These are phyloP conservation scores for Noctilio leporinus DNA, from an alignment of 2,113 vertebrate species.

Conservation along the genomic window DNA sequence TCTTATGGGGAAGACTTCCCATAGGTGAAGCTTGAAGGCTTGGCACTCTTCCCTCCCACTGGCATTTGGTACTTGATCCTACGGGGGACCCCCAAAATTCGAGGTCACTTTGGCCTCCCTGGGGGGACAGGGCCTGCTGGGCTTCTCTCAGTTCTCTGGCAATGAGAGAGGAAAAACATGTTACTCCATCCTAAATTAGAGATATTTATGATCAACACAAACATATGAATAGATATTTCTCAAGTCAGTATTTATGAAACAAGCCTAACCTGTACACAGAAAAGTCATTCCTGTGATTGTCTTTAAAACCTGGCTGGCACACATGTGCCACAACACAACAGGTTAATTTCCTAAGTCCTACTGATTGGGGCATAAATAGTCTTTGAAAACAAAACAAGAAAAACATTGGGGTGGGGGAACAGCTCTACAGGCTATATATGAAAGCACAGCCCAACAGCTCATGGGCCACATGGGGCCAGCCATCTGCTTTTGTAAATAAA, in stretches of 20 bases:
- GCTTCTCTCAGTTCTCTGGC: conserved; percentile 89
- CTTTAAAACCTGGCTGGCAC: not conserved
- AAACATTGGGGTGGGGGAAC: not conserved
- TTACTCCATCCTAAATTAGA: not conserved
- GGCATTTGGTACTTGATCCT: conserved; percentile 69
- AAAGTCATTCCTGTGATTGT: not conserved
- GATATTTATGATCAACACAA: not conserved
- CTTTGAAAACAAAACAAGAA: not conserved
- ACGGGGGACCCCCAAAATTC: conserved; percentile 35
- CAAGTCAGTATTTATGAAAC: not conserved
- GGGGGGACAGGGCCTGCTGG: conserved; percentile 81
- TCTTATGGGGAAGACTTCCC: not conserved
- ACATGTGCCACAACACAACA: not conserved
- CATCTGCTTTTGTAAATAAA: not conserved
- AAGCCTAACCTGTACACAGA: not conserved
- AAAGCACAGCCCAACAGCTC: not conserved
- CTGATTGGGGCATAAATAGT: not conserved
- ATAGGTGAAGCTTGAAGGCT: conserved; percentile 86
- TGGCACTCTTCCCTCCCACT: conserved; percentile 81
- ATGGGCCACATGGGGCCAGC: not conserved
- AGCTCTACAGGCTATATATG: not conserved
- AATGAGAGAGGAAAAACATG: not conserved
- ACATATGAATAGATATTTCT: not conserved
- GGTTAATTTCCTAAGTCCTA: not conserved
- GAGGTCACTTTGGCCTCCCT: conserved; percentile 56